phyloP scores from a whole-genome alignment of 2,888 invertebrate genomes.

The Eulithis testata region DNA sequence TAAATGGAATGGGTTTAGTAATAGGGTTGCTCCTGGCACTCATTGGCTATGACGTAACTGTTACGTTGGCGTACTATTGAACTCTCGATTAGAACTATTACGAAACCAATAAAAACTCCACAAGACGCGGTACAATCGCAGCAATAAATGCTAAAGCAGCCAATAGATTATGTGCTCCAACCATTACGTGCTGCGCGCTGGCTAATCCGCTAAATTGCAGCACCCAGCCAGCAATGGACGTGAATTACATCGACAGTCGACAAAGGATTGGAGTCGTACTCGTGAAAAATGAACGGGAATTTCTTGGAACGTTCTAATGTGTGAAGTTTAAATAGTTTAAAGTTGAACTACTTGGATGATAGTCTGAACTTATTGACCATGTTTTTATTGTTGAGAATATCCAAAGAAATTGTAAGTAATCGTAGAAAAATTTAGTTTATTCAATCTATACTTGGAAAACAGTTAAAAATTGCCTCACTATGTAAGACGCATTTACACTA shows the following conservation, averaged over 20 bases:
- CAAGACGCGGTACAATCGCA: constrained; percentile 33
- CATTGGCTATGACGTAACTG: background rate
- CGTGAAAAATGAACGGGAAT: constrained; percentile 41
- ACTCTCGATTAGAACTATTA: constrained; percentile 10
- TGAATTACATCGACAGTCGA: constrained; percentile 41
- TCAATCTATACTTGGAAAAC: too few species aligned
- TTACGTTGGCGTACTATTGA: background rate
- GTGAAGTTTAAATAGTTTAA: constrained; percentile 34
- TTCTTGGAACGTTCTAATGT: constrained; percentile 38
- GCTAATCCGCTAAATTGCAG: constrained; percentile 42
- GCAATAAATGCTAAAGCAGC: constrained; percentile 40
- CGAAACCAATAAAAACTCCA: constrained; percentile 27
- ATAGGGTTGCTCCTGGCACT: too few species aligned
- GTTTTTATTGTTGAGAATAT: background rate
- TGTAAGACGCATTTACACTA: too few species aligned
- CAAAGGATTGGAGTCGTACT: constrained; percentile 39
- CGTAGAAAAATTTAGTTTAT: too few species aligned
- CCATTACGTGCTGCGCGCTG: constrained; percentile 39
- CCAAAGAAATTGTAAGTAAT: too few species aligned
- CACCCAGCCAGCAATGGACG: constrained; percentile 41
- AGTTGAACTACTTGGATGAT: constrained; percentile 23
- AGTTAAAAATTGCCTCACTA: too few species aligned
- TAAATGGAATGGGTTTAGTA: background rate
- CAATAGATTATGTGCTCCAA: constrained; percentile 39
- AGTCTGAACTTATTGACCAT: background rate